Base-by-base conservation (phyloP, 23 tunicate genomes). In the Trididemnum clinides region DNA sequence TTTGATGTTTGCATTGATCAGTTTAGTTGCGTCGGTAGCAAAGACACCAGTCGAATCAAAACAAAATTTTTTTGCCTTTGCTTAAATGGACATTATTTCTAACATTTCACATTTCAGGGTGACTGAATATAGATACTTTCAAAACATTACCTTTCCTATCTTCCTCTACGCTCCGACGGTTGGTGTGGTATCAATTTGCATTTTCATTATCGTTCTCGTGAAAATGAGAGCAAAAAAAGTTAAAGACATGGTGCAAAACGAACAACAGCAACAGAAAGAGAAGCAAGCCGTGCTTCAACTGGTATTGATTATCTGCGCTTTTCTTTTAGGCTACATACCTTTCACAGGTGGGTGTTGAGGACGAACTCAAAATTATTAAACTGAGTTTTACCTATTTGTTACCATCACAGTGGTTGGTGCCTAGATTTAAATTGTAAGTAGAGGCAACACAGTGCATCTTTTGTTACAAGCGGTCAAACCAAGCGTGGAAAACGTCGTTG, bases 251-350 rank as follows among this genome's bases (percentile, higher is more conserved):
- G 32, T 33, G 27, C 38, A 37, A 64, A 34, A 39, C 34, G 64
- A 36, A 38, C 64, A 82, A 29, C 38, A 36, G 3, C 30, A 28
- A 2, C 38, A 37, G 7, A 82, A 82, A 33, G 75, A 84, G 28
- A 39, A 71, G 22, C 66, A 71, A 28, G 80, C 80, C 4, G 80
- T 84, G 0, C 4, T 72, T n/a, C 88, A 84, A 58, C 49, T 84
- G 2, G 28, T 64, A 5, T 58, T 84, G 0, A 84, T 84, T 1
- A 72, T 72, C 3, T 35, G 39, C 34, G 72, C 80, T 28, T 84
- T 84, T 33, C 33, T 84, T 1, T 44, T 84, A 15, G 88, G 88
- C 19, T 84, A 84, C 36, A 50, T 84, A 2, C 88, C 88, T 34
- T 59, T 84, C 19, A 33, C 35, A 30, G 88, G 88, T 71, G 33